Conservation (phyloP, 1,140 invertebrate genomes). For the Galleria mellonella region DNA sequence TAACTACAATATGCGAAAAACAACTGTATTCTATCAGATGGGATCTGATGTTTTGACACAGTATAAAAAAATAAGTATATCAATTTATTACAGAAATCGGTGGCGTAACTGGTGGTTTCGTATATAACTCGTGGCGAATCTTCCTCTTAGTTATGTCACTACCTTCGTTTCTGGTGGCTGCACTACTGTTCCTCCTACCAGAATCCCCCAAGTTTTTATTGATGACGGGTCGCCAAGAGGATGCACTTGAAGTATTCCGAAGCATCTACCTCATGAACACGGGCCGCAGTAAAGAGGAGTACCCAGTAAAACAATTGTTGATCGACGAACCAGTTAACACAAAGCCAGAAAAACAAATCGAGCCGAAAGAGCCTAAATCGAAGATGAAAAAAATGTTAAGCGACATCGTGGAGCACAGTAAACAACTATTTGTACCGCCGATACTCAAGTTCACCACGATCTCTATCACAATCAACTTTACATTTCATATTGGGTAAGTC, state of each 20-base stretch:
- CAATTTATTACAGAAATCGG: slow-evolving; percentile 76
- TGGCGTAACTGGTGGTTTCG: slow-evolving; percentile 78
- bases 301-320: slow-evolving; percentile 85
- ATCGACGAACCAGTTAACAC: slow-evolving; percentile 77
- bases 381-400: slow-evolving; percentile 80
- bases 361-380: slow-evolving; percentile 42
- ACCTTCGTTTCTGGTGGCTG: slow-evolving; percentile 89
- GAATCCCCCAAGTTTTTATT: slow-evolving; percentile 94
- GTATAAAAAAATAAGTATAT: no score
- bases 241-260: slow-evolving; percentile 85
- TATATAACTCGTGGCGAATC: slow-evolving; percentile 93
- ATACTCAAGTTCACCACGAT: slow-evolving; percentile 88
- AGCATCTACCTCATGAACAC: slow-evolving; percentile 88
- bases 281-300: slow-evolving; percentile 80
- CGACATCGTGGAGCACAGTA: slow-evolving; percentile 87
- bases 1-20: no score
- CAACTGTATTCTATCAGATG: no score
- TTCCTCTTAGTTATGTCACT: slow-evolving; percentile 90
- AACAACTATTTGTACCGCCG: slow-evolving; percentile 84
- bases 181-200: slow-evolving; percentile 88
- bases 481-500: slow-evolving; percentile 88
- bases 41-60: no score
- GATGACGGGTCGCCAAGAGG: slow-evolving; percentile 83
- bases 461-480: slow-evolving; percentile 90
- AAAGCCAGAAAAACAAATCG: slow-evolving; percentile 69